phyloP scores from a whole-genome alignment of 1,140 invertebrate species.

The Carposina sasakii region DNA sequence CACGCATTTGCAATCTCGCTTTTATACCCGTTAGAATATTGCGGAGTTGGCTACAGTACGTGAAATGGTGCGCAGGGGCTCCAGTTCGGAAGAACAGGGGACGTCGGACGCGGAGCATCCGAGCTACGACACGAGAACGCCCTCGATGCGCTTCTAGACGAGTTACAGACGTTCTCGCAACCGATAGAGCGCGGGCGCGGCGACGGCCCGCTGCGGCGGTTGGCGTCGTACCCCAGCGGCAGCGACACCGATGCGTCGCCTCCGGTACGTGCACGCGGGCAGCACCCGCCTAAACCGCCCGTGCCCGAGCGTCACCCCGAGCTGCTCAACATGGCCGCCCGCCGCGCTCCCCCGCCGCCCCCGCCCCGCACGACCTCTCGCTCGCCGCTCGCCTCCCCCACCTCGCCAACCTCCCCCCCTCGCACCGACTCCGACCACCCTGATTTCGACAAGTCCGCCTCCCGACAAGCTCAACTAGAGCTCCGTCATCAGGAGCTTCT shows the following conservation, averaged over 20 bases:
- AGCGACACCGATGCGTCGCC: conserved; percentile 82
- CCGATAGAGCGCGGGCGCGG: conserved; percentile 77
- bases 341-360: conserved; percentile 88
- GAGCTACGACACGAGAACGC: conserved; percentile 89
- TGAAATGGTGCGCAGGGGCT: conserved; percentile 70
- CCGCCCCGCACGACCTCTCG: conserved; percentile 87
- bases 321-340: conserved; percentile 76
- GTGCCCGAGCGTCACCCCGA: conserved; percentile 85
- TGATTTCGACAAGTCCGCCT: conserved; percentile 73
- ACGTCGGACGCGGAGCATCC: conserved; percentile 79
- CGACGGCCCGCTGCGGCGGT: conserved; percentile 79
- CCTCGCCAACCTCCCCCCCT: conserved; percentile 62
- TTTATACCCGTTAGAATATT: conserved; percentile 35
- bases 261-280: conserved; percentile 73
- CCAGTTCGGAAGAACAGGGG: conserved; percentile 74
- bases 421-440: conserved; percentile 47
- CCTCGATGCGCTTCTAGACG: conserved; percentile 95
- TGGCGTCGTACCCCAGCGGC: conserved; percentile 84
- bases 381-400: conserved; percentile 86
- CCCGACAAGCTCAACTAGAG: conserved; percentile 84
- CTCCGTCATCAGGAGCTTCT: conserved; percentile 89
- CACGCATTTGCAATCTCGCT: conserved; percentile 46
- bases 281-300: conserved; percentile 77
- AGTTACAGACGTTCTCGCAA: conserved; percentile 88
- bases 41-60: conserved; percentile 40